Conservation (phyloP, 2,888 invertebrate species). For the Amblyjoppa fuscipennis region DNA sequence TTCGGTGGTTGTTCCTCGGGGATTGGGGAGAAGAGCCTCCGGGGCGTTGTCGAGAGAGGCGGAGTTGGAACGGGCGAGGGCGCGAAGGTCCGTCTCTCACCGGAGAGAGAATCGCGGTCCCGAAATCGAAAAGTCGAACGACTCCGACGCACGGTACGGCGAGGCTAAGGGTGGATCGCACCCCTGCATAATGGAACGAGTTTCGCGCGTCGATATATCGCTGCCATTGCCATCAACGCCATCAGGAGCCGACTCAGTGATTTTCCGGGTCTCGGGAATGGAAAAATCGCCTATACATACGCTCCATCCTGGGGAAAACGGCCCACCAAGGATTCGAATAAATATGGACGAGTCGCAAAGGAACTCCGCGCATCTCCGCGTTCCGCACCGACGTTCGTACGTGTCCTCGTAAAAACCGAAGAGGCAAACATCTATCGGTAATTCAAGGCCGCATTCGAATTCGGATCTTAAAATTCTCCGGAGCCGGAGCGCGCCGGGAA, state of each 20-base stretch:
- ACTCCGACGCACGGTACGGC: slow-evolving; percentile 26
- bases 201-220: slow-evolving; percentile 57
- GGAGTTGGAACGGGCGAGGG: slow-evolving; percentile 30
- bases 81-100: slow-evolving; percentile 8
- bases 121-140: slow-evolving; percentile 60
- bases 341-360: slow-evolving; percentile 27
- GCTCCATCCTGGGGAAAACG: slow-evolving; percentile 26
- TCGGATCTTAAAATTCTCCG: background rate
- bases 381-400: slow-evolving; percentile 26
- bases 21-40: background rate
- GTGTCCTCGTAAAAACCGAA: slow-evolving; percentile 54
- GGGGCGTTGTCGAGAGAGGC: slow-evolving; percentile 16
- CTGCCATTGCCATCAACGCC: slow-evolving; percentile 50
- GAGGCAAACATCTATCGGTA: slow-evolving; percentile 24
- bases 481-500: background rate
- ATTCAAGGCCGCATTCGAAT: background rate
- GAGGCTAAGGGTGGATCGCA: slow-evolving; percentile 10
- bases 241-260: slow-evolving; percentile 41
- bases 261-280: slow-evolving; percentile 41
- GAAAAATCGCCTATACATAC: slow-evolving; percentile 5
- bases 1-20: slow-evolving; percentile 13
- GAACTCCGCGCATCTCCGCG: background rate
- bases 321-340: slow-evolving; percentile 34
- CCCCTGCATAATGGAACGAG: slow-evolving; percentile 68
- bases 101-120: slow-evolving; percentile 38